Conservation (phyloP, 2,888 invertebrate genomes). For the Frankliniella fusca region DNA sequence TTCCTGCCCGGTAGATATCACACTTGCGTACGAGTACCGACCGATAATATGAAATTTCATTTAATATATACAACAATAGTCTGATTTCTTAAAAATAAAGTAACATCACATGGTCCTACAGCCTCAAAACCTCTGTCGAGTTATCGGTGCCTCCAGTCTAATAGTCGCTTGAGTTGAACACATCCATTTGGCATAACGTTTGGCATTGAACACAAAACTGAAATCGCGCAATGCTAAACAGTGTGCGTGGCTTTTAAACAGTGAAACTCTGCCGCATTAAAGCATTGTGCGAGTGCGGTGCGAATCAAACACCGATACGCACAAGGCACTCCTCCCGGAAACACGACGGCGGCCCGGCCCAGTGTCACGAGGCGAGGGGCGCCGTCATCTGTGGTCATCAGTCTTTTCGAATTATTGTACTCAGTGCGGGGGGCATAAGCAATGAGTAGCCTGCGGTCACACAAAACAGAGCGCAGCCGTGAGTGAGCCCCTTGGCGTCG, state of each 20-base stretch:
- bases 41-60: slow-evolving; percentile 12
- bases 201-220: background rate
- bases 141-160: slow-evolving; percentile 1
- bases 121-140: slow-evolving; percentile 7
- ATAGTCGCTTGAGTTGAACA: background rate
- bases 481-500: background rate
- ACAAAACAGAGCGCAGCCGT: too few relatives aligned
- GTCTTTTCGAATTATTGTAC: background rate
- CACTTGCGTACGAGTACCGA: slow-evolving; percentile 16
- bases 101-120: slow-evolving; percentile 16
- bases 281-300: background rate
- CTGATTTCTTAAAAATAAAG: background rate
- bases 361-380: background rate
- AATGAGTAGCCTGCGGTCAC: too few relatives aligned
- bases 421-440: too few relatives aligned
- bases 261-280: background rate
- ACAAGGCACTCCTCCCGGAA: background rate
- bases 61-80: slow-evolving; percentile 12
- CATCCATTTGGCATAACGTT: slow-evolving; percentile 3
- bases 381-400: background rate
- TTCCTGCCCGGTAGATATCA: slow-evolving; percentile 5
- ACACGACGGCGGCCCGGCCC: background rate
- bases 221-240: background rate
- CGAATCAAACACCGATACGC: background rate
- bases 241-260: background rate